Evolutionary conservation across 2,888 invertebrate genomes (phyloP), one percentile per base, ranked within the genome.

Genomic region (Ceraclea dissimilis): DNA sequence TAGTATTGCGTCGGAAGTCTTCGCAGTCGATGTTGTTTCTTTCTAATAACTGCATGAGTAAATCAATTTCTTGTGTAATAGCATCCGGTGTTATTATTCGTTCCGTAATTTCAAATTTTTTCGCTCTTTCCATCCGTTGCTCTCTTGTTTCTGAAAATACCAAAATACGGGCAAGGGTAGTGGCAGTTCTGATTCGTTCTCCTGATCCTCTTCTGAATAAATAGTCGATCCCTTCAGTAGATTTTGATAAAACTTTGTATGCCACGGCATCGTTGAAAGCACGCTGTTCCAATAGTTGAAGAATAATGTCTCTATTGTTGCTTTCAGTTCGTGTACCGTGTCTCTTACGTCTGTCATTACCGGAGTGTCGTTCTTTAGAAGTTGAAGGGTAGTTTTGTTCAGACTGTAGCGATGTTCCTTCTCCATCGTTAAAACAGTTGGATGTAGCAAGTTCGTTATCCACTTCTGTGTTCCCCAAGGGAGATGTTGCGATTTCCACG

Each of bases 241-340:
- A 8, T 39, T 16, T 56, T n/a, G 52, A 57, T 52, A 57, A 1
- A 17, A 57, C n/a, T 46, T 47, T 48, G 51, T 53, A 51, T 46
- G 60, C 60, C 19, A 57, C 49, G 20, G 11, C 39, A 34, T 52
- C 49, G 34, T 52, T 52, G 51, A 63, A 61, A 60, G 58, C 54
- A 48, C 59, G 54, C 49, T 58, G 53, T 52, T 59, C 39, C 56
- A 58, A 53, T 57, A 63, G 51, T 57, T 57, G 54, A 18, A 61
- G n/a, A 59, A 61, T 52, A 59, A 60, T 50, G 52, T 62, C 31
- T 56, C 57, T 18, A 39, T 61, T 58, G 54, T 60, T 18, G 57
- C 48, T 22, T 48, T 16, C 10, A 21, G 13, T 5, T 20, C 31
- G 22, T 22, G 26, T 18, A 26, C 6, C 11, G 10, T 10, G 4